Evolutionary conservation across 2,888 invertebrate species (phyloP), one percentile per base, ranked within the genome.

Genomic region (Lasioglossum pauxillum): DNA sequence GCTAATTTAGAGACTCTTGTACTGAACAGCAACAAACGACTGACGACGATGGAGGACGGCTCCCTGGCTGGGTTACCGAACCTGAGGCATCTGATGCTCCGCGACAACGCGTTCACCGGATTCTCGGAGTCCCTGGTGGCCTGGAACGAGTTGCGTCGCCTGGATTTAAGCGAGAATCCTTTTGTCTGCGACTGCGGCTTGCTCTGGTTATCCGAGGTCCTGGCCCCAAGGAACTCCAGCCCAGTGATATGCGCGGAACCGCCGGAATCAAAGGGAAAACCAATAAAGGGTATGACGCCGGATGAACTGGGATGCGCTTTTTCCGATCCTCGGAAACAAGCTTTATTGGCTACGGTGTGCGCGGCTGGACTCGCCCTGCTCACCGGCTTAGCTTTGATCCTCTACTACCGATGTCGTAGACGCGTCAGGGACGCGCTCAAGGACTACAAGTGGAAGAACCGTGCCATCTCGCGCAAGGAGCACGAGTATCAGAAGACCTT

Each of bases 401-500:
- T 98, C 86, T 95, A 95, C 79, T 98, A 98, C 95, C 96, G 97
- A 92, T 98, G 98, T 94, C 96, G 98, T 49, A 97, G 97, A 88
- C 97, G 97, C 93, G 97, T 98, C 91, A 97, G 98, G 71, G 98
- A 98, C 93, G 97, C 97, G 80, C 96, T 98, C 82, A 98, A 98
- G 94, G 98, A 97, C 93, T 97, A 97, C 96, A 97, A 97, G 93
- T 97, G 97, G 97, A 97, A 97, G 95, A 97, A 97, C 93, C 96
- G 97, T 8, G 96, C 96, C 69, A 96, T 97, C 83, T 96, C 97
- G 57, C 96, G 98, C 67, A 98, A 98, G 94, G 98, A 98, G 95
- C 97, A 98, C 91, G 98, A 98, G 94, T 98, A 98, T 95, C 98
- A 98, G 95, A 98, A 98, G 95, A 98, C 98, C 5, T 98, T 98